Base-by-base conservation (phyloP, 2,888 invertebrate species). In the Sinodicranocentrus sp. region DNA sequence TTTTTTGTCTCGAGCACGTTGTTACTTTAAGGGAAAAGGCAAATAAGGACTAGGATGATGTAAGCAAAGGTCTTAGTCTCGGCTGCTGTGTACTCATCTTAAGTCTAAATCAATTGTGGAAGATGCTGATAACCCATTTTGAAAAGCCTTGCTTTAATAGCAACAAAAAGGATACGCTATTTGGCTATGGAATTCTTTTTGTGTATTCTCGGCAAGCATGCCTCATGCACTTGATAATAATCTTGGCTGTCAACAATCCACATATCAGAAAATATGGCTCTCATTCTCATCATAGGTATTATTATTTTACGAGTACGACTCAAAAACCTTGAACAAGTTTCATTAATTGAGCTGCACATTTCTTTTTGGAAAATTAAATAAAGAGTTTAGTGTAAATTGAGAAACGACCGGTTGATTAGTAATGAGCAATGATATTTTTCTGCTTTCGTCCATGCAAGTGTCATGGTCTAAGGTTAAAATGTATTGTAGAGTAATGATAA, bases 391-490 rank as follows among this genome's bases (percentile, higher is more conserved):
- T n/a, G 48, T 48, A 48, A 48, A 13, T 5, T 48, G 48, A 10
- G 48, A 13, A n/a, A 13, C 13, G 39, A 13, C 13, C 39, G 13
- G 6, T 39, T 39, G 39, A 39, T n/a, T n/a, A n/a, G n/a, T n/a
- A n/a, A n/a, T n/a, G n/a, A n/a, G n/a, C n/a, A n/a, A n/a, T n/a
- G n/a, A n/a, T n/a, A n/a, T n/a, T 33, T 33, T 33, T 33, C 33
- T 33, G 33, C 3, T n/a, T n/a, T n/a, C 39, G 17, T 15, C 15
- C 48, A 48, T 25, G 23, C 59, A 25, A 59, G 25, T 76, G 54
- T 67, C 67, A 77, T 77, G 57, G 67, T 39, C 76, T 77, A 77
- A 77, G 76, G 76, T 75, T 75, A 75, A 65, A 28, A 2, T 2
- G 8, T n/a, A 65, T n/a, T 3, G 15, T 48, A 3, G 15, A 10